Base-by-base conservation (phyloP, 2,888 invertebrate species). In the Rhamphomyia laevipes region DNA sequence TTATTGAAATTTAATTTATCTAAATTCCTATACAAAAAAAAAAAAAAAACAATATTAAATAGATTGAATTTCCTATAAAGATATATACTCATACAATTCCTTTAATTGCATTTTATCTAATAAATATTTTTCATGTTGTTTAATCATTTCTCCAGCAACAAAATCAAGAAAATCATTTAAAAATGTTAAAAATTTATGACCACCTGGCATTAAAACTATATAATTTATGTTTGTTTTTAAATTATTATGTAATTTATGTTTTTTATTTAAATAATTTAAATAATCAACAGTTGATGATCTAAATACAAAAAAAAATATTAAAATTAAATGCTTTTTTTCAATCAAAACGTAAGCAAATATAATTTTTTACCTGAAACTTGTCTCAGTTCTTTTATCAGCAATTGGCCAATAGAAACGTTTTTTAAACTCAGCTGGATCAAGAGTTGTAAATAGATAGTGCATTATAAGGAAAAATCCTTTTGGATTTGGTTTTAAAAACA, bases 381-480 rank as follows among this genome's bases (percentile, higher is more conserved):
- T 61, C 47, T 70, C 70, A 0, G 63, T 57, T 37, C 63, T 63
- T 46, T 68, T 70, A 50, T 70, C 69, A 1, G 57, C 60, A 42
- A 69, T 61, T 1, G 70, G 70, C 70, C 70, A 70, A 52, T 64
- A 70, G 49, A 70, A 70, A 4, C 67, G 62, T n/a, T 64, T 65
- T 48, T 61, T 66, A 44, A 70, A 70, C 46, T 70, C 70, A 2
- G 49, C 53, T 1, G 65, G 58, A 60, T 70, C 70, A 11, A 65
- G 53, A 10, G 69, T 52, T 3, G 61, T 64, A 50, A 70, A 66
- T 3, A 70, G 54, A 52, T 62, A 70, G 35, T 67, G 62, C 66
- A 69, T 69, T 3, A 66, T 61, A 38, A 65, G 64, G 21, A 67
- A 63, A 49, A 70, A 68, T 12, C 66, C 68, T 5, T 62, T 58